phyloP scores from a whole-genome alignment of 2,113 vertebrate genomes.

The Mesoclemmys tuberculata region DNA sequence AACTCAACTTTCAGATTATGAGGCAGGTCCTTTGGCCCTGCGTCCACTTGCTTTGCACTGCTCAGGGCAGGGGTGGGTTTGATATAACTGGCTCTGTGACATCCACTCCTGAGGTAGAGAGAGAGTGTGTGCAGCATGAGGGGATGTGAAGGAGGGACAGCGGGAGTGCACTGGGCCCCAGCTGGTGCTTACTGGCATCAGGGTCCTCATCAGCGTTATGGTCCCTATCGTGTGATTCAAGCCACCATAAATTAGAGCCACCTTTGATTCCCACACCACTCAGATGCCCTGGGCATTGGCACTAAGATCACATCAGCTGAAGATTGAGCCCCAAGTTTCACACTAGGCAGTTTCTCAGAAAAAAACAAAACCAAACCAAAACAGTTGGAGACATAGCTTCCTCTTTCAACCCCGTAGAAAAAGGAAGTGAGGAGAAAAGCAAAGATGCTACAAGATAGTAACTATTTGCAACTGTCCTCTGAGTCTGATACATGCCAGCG shows the following conservation, averaged over 20 bases:
- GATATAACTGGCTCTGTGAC: slow-evolving; percentile 32
- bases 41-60: too few species aligned
- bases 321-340: slow-evolving; percentile 33
- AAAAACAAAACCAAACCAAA: background rate
- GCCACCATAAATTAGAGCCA: slow-evolving; percentile 12
- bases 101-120: slow-evolving; percentile 49
- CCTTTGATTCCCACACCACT: slow-evolving; percentile 59
- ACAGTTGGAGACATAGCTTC: slow-evolving; percentile 12
- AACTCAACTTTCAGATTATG: background rate
- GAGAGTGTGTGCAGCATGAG: slow-evolving; percentile 46
- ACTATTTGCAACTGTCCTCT: background rate
- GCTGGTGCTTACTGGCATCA: slow-evolving; percentile 71
- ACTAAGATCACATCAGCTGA: slow-evolving; percentile 57
- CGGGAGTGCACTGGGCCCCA: background rate
- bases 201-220: slow-evolving; percentile 52
- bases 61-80: background rate
- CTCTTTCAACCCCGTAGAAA: background rate
- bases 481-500: background rate
- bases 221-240: slow-evolving; percentile 35
- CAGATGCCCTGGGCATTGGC: background rate
- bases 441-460: background rate
- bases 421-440: background rate
- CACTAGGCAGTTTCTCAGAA: slow-evolving; percentile 21
- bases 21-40: background rate
- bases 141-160: slow-evolving; percentile 66